phyloP scores from a whole-genome alignment of 92 coral and sea anemone species.

The Hydrozoanthus gracilis region DNA sequence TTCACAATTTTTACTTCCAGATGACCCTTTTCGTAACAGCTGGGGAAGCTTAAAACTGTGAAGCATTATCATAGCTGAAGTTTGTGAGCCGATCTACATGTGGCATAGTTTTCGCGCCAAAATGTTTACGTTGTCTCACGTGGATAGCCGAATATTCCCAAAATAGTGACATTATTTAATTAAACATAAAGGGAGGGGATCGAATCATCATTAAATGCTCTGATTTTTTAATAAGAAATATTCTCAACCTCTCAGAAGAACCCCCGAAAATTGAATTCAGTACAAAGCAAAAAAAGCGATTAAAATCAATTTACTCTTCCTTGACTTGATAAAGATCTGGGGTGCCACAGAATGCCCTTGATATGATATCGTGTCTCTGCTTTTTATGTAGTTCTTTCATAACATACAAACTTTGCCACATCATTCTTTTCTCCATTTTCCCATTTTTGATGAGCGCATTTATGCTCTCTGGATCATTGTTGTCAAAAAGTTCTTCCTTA shows the following conservation, averaged over 20 bases:
- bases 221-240: too few relatives aligned
- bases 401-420: conserved; percentile 44
- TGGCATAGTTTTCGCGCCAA: conserved; percentile 43
- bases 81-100: not conserved
- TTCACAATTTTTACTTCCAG: not conserved
- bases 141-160: too few relatives aligned
- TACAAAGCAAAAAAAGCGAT: too few relatives aligned
- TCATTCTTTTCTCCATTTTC: conserved; percentile 47
- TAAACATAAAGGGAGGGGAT: too few relatives aligned
- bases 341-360: conserved; percentile 58
- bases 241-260: too few relatives aligned
- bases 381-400: conserved; percentile 51
- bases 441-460: conserved; percentile 61
- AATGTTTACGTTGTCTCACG: too few relatives aligned
- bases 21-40: too few relatives aligned
- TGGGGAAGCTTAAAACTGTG: too few relatives aligned
- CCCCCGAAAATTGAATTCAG: too few relatives aligned
- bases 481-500: conserved; percentile 57
- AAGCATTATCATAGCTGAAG: not conserved
- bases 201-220: too few relatives aligned
- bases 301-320: conserved; percentile 42
- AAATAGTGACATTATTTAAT: not conserved
- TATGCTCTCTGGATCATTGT: conserved; percentile 59
- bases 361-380: conserved; percentile 53
- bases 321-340: conserved; percentile 52